Evolutionary conservation across 2,113 vertebrate species (phyloP).

Genomic region (Proteles cristata): DNA sequence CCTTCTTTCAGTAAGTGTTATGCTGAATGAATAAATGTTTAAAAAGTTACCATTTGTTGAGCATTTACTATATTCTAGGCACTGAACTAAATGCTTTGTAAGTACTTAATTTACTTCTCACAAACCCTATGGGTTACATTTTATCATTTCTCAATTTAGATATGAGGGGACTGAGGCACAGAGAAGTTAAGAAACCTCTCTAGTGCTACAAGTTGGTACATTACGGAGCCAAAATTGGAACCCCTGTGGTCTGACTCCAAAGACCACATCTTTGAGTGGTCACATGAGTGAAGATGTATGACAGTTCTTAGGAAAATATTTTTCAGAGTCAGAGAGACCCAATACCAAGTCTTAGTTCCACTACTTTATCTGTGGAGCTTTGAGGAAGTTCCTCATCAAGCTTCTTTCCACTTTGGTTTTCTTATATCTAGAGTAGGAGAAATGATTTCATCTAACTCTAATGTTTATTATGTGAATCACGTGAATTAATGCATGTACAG

Average conservation of each 20-base stretch:
- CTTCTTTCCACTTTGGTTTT: not conserved
- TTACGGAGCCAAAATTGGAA: not conserved
- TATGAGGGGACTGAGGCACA: not conserved
- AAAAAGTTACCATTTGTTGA: not conserved
- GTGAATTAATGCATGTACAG: not conserved
- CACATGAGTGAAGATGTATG: too few species aligned
- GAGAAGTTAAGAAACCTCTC: not conserved
- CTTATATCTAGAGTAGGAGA: not conserved
- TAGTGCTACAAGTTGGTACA: not conserved
- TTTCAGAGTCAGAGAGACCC: not conserved
- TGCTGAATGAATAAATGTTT: not conserved
- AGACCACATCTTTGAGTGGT: not conserved
- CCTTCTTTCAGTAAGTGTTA: not conserved
- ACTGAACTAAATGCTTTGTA: not conserved
- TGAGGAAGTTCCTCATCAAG: not conserved
- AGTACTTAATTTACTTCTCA: not conserved
- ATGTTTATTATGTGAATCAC: not conserved
- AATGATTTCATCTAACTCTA: not conserved
- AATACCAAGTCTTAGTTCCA: not conserved
- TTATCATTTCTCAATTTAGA: not conserved
- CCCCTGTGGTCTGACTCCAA: not conserved
- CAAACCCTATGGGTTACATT: not conserved
- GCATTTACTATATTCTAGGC: not conserved
- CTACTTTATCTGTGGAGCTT: not conserved
- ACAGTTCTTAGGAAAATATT: not conserved